phyloP scores from a whole-genome alignment of 2,888 invertebrate species.

The Tethea ocularis region DNA sequence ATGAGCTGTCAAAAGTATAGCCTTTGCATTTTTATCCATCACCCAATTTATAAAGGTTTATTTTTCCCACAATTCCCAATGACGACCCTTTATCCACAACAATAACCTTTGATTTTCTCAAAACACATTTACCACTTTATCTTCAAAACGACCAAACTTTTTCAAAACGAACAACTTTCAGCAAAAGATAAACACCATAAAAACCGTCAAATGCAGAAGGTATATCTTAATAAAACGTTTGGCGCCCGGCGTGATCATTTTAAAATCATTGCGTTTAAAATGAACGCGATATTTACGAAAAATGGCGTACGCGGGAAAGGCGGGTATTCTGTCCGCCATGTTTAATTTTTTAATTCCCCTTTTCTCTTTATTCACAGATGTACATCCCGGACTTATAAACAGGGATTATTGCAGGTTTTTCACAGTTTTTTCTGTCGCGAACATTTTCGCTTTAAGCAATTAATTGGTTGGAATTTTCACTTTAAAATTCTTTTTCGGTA shows the following conservation, averaged over 20 bases:
- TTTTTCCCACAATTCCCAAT: too few species aligned
- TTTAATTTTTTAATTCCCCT: slow-evolving; percentile 21
- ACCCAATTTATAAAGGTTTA: neutral
- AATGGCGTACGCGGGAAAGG: slow-evolving; percentile 36
- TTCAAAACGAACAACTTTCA: too few species aligned
- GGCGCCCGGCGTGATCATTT: slow-evolving; percentile 15
- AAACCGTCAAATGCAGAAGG: slow-evolving; percentile 4
- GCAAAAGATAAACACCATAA: slow-evolving; percentile 6
- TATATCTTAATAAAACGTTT: slow-evolving; percentile 1
- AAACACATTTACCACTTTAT: neutral
- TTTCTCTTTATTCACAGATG: slow-evolving; percentile 19
- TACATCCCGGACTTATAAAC: slow-evolving; percentile 21
- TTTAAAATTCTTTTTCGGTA: slow-evolving; percentile 30
- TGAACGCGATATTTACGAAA: slow-evolving; percentile 18
- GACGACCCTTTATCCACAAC: neutral
- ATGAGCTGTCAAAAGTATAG: too few species aligned
- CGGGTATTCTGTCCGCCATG: slow-evolving; percentile 30
- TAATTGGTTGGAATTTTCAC: slow-evolving; percentile 60
- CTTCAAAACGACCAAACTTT: neutral
- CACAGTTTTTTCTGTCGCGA: slow-evolving; percentile 19
- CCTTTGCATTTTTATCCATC: too few species aligned
- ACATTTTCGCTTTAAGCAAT: slow-evolving; percentile 45
- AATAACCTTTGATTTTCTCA: neutral
- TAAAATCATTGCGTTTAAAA: slow-evolving; percentile 18
- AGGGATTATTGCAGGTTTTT: slow-evolving; percentile 19